These are phyloP conservation scores for Synergus gifuensis DNA, from an alignment of 2,888 invertebrate genomes.

Conservation along the genomic window DNA sequence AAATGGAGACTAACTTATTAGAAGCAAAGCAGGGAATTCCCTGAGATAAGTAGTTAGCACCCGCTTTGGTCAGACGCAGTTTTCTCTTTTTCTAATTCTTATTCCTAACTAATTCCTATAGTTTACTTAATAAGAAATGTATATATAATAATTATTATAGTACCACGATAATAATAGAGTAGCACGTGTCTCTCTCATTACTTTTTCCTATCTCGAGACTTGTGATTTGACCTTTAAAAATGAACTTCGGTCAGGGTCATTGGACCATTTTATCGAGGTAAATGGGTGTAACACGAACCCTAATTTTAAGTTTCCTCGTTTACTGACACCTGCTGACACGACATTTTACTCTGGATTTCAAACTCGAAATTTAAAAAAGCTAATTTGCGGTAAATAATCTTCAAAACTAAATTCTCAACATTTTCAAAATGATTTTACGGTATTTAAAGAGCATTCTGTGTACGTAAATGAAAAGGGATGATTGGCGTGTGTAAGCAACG, in stretches of 20 bases:
- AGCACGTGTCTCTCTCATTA: constrained; percentile 6
- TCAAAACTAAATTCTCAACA: not conserved
- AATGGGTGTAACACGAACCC: constrained; percentile 33
- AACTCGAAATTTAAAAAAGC: constrained; percentile 31
- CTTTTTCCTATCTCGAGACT: not conserved
- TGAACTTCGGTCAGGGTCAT: constrained; percentile 21
- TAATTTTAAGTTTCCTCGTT: constrained; percentile 41
- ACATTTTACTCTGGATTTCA: constrained; percentile 28
- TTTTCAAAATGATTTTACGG: not conserved
- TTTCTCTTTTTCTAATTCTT: too few species aligned
- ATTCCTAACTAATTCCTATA: too few species aligned
- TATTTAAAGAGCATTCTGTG: not conserved
- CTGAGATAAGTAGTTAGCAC: too few species aligned
- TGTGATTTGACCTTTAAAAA: constrained; percentile 24
- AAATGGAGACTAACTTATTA: too few species aligned
- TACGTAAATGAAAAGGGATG: not conserved
- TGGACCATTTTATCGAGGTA: constrained; percentile 35
- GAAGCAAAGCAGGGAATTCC: too few species aligned
- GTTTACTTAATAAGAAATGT: too few species aligned
- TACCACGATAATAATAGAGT: too few species aligned
- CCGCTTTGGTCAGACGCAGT: too few species aligned
- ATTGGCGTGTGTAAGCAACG: not conserved
- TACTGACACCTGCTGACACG: constrained; percentile 33
- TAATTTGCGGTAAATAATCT: not conserved
- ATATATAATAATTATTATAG: not conserved